Evolutionary conservation across 2,797 vertebrate species (phyloP).

Genomic region (Bradypodion ventrale): DNA sequence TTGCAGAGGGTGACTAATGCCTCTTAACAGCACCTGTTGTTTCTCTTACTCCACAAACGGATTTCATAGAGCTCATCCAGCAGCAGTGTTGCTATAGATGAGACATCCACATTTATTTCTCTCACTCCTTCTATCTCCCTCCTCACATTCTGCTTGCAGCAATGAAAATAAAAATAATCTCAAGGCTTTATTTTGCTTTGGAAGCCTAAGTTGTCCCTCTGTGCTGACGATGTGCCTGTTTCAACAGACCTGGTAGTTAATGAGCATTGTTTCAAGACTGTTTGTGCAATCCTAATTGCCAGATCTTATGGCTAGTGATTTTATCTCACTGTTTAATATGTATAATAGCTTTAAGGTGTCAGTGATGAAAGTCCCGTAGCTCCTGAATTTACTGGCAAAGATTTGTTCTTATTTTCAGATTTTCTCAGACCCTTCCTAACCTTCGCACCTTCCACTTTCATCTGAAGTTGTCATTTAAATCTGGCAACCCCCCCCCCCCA

Average conservation of each 20-base stretch:
- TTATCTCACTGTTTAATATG: slow-evolving; percentile 36
- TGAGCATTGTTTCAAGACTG: slow-evolving; percentile 41
- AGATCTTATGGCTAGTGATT: slow-evolving; percentile 55
- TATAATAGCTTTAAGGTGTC: slow-evolving; percentile 16
- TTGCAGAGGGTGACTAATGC: not conserved
- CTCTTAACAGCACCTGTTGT: not conserved
- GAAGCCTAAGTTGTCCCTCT: not conserved
- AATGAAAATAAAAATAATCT: too few species aligned
- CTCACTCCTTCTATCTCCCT: not conserved
- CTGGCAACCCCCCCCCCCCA: not conserved
- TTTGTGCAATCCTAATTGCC: slow-evolving; percentile 66
- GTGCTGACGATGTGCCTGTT: not conserved
- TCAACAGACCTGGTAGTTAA: slow-evolving; percentile 53
- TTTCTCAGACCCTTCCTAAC: not conserved
- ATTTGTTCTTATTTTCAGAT: not conserved
- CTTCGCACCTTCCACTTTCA: not conserved
- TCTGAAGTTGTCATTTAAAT: accelerated
- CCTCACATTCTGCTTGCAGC: not conserved
- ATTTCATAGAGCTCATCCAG: accelerated
- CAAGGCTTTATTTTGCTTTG: not conserved
- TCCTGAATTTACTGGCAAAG: not conserved
- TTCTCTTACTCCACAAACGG: not conserved
- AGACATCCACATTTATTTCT: not conserved
- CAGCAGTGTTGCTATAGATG: not conserved
- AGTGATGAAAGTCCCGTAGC: slow-evolving; percentile 37